Evolutionary conservation across 1,140 invertebrate genomes (phyloP).

Genomic region (Drosophila sulfurigaster): DNA sequence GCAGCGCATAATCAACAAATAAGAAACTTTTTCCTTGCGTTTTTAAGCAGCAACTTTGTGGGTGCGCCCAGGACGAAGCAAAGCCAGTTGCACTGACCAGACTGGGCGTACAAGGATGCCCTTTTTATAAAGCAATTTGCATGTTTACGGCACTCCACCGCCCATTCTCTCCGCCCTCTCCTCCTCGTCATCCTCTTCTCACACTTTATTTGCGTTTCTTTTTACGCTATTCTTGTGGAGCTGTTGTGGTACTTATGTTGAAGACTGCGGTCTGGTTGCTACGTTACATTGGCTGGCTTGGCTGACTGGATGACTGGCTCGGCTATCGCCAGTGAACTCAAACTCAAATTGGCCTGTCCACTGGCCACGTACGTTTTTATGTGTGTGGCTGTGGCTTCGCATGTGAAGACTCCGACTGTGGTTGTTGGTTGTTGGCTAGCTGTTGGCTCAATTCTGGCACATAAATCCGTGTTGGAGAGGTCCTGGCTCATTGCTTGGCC

Average conservation of each 20-base stretch:
- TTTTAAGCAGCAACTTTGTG: conserved; percentile 11
- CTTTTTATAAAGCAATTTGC: conserved; percentile 65
- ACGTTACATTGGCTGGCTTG: conserved; percentile 6
- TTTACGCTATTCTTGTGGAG: conserved; percentile 9
- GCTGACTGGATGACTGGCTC: neutral
- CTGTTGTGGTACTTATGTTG: conserved; percentile 31
- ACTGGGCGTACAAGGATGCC: conserved; percentile 27
- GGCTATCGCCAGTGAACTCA: conserved; percentile 26
- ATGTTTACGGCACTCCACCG: conserved; percentile 36
- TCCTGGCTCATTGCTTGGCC: conserved; percentile 10
- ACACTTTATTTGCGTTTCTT: conserved; percentile 11
- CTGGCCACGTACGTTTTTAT: conserved; percentile 28
- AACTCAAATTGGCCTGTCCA: conserved; percentile 41
- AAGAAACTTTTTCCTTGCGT: conserved; percentile 17
- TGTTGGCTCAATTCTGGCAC: conserved; percentile 21
- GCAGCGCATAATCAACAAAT: conserved; percentile 26
- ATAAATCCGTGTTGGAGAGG: conserved; percentile 30
- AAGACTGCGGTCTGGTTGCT: conserved; percentile 18
- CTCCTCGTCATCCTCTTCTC: neutral
- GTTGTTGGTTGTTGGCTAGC: conserved; percentile 19
- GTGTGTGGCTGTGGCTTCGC: conserved; percentile 9
- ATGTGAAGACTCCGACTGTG: conserved; percentile 1
- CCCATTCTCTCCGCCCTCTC: neutral
- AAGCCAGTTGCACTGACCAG: conserved; percentile 8
- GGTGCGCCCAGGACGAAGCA: neutral